Conservation (phyloP, 2,113 vertebrate genomes). For the Phocoena phocoena region DNA sequence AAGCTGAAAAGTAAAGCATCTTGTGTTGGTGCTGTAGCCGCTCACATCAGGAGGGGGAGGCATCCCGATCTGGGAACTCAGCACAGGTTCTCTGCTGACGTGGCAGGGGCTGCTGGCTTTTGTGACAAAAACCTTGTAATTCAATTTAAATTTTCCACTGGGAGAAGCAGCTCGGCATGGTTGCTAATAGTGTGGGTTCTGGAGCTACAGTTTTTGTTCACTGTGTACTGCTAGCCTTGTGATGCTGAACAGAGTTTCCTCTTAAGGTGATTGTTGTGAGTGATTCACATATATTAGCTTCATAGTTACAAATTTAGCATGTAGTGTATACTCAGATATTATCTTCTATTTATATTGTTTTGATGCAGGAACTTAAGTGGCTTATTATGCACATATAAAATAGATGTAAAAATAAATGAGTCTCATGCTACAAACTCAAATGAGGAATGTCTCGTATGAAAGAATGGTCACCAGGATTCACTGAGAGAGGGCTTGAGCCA, state of each 20-base stretch:
- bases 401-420: neutral
- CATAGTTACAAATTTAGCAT: neutral
- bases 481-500: neutral
- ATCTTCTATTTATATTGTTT: neutral
- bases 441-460: neutral
- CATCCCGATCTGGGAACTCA: too few species aligned
- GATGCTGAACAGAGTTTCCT: neutral
- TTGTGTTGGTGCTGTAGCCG: neutral
- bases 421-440: neutral
- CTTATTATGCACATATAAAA: neutral
- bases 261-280: neutral
- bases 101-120: neutral
- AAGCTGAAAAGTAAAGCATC: neutral
- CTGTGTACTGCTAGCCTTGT: neutral
- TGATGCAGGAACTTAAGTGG: neutral
- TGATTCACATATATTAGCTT: neutral
- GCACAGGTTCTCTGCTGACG: neutral
- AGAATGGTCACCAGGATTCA: neutral
- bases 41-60: rapidly evolving
- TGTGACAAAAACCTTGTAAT: neutral
- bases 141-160: neutral
- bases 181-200: neutral
- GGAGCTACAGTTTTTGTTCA: neutral
- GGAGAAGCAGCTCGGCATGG: neutral
- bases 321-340: neutral